These are phyloP conservation scores for Toxonevra muliebris DNA, from an alignment of 2,888 invertebrate species.

Conservation along the genomic window DNA sequence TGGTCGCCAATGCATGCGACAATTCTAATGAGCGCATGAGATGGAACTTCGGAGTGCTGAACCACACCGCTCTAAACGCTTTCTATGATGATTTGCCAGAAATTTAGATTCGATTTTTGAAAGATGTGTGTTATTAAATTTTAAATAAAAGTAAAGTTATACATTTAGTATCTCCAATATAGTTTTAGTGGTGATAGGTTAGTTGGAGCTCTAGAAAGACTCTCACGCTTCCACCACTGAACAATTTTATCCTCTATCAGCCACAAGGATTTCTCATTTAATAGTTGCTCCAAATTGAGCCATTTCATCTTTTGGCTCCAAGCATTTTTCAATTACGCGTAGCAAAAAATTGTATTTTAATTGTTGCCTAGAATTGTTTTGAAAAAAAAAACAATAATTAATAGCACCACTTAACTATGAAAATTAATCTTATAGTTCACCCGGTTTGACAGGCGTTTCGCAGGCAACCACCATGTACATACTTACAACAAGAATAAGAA, in stretches of 20 bases:
- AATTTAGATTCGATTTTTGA: too few species aligned
- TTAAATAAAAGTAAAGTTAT: too few species aligned
- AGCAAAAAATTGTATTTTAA: background rate
- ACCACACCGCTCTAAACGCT: constrained; percentile 49
- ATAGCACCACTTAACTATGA: constrained; percentile 43
- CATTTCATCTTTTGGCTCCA: constrained; percentile 1
- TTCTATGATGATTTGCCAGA: constrained; percentile 42
- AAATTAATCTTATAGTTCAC: constrained; percentile 40
- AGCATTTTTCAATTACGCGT: background rate
- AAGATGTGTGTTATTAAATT: too few species aligned
- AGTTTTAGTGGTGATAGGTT: too few species aligned
- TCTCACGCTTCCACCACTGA: too few species aligned
- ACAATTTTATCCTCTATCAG: too few species aligned
- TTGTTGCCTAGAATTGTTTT: background rate
- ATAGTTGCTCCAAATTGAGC: constrained; percentile 8
- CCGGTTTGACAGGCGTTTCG: constrained; percentile 8
- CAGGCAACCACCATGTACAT: constrained; percentile 26
- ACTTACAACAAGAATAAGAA: constrained; percentile 10
- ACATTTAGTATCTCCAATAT: too few species aligned
- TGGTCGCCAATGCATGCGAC: constrained; percentile 77
- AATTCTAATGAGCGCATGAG: constrained; percentile 51
- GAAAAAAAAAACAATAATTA: constrained; percentile 35
- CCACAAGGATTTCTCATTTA: too few species aligned
- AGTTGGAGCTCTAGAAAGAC: too few species aligned
- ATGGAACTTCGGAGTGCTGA: constrained; percentile 56